Base-by-base conservation (phyloP, 2,888 invertebrate genomes). In the Agriopis marginaria region DNA sequence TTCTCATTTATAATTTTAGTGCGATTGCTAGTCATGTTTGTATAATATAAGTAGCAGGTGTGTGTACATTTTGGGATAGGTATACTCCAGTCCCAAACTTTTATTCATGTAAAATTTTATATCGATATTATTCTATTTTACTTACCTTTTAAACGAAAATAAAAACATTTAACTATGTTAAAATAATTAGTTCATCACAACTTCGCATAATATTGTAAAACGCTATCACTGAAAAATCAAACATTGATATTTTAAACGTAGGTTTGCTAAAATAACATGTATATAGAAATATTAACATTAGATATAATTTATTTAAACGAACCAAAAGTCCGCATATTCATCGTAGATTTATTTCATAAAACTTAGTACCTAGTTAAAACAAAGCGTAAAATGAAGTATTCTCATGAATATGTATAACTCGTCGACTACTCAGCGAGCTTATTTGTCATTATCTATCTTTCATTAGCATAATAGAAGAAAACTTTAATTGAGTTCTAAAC, bases 401-500 rank as follows among this genome's bases (percentile, higher is more conserved):
- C 61, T 49, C 66, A 70, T 70, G 70, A 70, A 70, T 70, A 70
- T 70, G 66, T 63, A 70, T 70, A 63, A 63, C 53, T 54, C 55
- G 23, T 51, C 47, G 63, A 66, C 62, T 62, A 66, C 63, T 66
- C 65, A 66, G 66, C 62, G 54, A 54, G 49, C 63, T 70, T 68
- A 77, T 75, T 73, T 75, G 71, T 75, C 72, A 74, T 74, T 74
- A 74, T 73, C 72, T 71, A 78, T 79, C 74, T 76, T 77, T 77
- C 78, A 84, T 84, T 84, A 82, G 61, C 84, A 84, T 84, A 80
- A 82, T 82, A 82, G 81, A 83, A 84, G 84, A 82, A 84, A 82
- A 84, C 82, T 84, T 84, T 82, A 83, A 84, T 84, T 84, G 84
- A 84, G 82, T 84, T 84, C 66, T 73, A 74, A 83, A 82, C 80